Base-by-base conservation (phyloP, 2,797 vertebrate genomes). In the Premnoplex brunnescens region DNA sequence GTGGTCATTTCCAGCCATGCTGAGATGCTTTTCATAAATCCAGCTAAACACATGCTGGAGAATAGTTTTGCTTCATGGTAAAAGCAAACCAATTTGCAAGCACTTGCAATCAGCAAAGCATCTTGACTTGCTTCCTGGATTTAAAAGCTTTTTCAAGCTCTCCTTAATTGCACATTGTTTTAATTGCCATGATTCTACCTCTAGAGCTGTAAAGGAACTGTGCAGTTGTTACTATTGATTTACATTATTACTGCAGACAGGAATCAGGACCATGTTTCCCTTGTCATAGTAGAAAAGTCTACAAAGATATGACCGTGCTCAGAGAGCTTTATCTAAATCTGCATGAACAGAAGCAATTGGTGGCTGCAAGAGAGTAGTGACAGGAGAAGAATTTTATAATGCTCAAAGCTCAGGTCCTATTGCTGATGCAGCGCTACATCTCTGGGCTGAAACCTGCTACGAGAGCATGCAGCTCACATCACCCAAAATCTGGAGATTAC, bases 131-230 rank as follows among this genome's bases (percentile, higher is more conserved):
- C 83, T 95, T 94, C 77, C 77, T 88, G 63, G 24, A 52, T 91
- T 84, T 87, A 93, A 94, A 94, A 84, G 67, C 83, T 63, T 93
- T 92, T 95, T 94, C 80, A 94, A 88, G 60, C 41, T 79, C 64
- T 91, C 72, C 68, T 94, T 92, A 93, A 88, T 82, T 95, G 63
- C 56, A 64, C 22, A 14, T 63, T 85, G 77, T 77, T 91, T 93
- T 82, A 80, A 85, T 71, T 82, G 59, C 48, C 37, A 6, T 24
- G 58, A 85, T 74, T 89, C 64, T 63, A 91, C 72, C 24, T 89
- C 59, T 64, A 91, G 67, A 89, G 37, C 60, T 85, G n/a, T 43
- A 83, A 89, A 32, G 44, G 20, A 88, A 60, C 34, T 0, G 0
- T 43, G n/a, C 13, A 74, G 46, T 91, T 74, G 37, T 51, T 77